These are phyloP conservation scores for Amiota mariae DNA, from an alignment of 2,888 invertebrate genomes.

Conservation along the genomic window DNA sequence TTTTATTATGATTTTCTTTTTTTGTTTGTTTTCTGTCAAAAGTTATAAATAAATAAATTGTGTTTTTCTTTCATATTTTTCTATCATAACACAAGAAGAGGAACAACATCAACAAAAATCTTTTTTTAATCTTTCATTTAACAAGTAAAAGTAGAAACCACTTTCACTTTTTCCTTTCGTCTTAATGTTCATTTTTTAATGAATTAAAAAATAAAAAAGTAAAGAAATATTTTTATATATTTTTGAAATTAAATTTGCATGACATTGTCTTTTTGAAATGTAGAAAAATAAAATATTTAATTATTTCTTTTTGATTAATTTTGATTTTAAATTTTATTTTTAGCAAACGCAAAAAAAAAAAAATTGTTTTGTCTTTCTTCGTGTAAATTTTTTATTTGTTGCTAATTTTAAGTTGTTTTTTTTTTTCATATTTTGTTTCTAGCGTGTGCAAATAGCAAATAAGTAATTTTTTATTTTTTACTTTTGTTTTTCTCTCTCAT, in stretches of 20 bases:
- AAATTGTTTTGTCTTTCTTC: neutral
- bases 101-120: conserved; percentile 2
- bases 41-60: conserved; percentile 6
- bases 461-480: too few species aligned
- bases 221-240: neutral
- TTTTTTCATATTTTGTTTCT: neutral
- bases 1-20: conserved; percentile 28
- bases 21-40: conserved; percentile 14
- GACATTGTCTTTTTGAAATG: neutral
- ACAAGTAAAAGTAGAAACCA: neutral
- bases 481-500: too few species aligned
- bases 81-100: neutral
- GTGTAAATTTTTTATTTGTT: neutral
- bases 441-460: too few species aligned
- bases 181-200: neutral
- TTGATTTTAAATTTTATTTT: neutral
- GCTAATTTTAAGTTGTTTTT: neutral
- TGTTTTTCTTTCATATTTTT: neutral
- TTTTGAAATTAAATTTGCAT: neutral
- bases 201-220: neutral
- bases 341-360: neutral
- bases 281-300: neutral
- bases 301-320: neutral
- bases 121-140: too few species aligned
- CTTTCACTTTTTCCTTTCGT: conserved; percentile 5